Base-by-base conservation (phyloP, 2,888 invertebrate genomes). In the Podotricha telesiphe region DNA sequence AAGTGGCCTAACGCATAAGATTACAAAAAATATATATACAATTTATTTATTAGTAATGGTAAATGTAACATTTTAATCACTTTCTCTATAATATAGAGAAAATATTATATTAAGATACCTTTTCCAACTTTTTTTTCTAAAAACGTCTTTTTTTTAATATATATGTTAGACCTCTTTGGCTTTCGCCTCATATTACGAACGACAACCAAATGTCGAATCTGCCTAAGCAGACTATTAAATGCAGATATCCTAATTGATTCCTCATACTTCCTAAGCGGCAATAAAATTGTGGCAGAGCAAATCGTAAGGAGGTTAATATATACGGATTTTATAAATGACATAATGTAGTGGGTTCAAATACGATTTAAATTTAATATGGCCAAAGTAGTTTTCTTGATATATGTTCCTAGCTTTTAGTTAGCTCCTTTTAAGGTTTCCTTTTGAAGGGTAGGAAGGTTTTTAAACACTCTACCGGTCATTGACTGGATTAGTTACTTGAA, bases 191-290 rank as follows among this genome's bases (percentile, higher is more conserved):
- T 53, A 34, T n/a, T 1, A 42, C 50, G 6, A 28, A 42, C 13
- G n/a, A 74, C 74, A 70, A 74, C 66, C 28, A 42, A 59, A 59
- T 28, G n/a, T 45, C n/a, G 28, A 59, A 59, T 59, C 55, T 59
- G 42, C 59, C n/a, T 22, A 45, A 59, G 45, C 17, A 15, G 59
- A 59, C 45, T 45, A 59, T 59, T 59, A 45, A 59, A 17, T 59
- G 42, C 59, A 59, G 42, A 59, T 45, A 59, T 55, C 55, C n/a
- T 59, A 59, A 59, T 59, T 58, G 55, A 55, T 17, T 55, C 37
- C 55, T 37, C 55, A 34, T 55, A 37, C 55, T 55, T 34, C 17
- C 55, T 55, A 55, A 55, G 55, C 55, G 55, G 34, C 34, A 55
- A 55, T 55, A 55, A 55, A 55, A 55, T 55, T 37, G 37, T 37